Evolutionary conservation across 1,140 invertebrate genomes (phyloP), one percentile per base, ranked within the genome.

Genomic region (Pachyrhynchus sulphureomaculatus): DNA sequence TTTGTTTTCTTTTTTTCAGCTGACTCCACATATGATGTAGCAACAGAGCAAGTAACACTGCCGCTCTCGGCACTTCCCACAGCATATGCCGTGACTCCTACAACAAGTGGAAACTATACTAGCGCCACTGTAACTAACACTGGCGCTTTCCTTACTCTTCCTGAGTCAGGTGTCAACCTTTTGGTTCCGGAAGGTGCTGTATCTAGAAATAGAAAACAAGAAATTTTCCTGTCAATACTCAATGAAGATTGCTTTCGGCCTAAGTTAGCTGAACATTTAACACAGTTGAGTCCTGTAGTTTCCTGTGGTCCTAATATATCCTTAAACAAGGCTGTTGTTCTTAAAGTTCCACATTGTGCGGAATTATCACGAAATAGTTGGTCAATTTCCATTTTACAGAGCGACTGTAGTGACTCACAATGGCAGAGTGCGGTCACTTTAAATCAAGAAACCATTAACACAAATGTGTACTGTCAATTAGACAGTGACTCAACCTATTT

Each of bases 401-500:
- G 88, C 70, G 86, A 90, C 47, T 83, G 83, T 48, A 79, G 83
- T 59, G 82, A 81, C 64, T 82, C 83, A 0, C 82, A 85, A 49
- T 90, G 88, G 84, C 84, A 90, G 76, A 89, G 88, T 73, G 83
- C 95, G 0, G 86, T 95, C 8, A 93, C 92, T 8, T 81, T 97
- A 13, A 94, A 94, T 1, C 91, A 95, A 77, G 95, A 98, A 78
- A 96, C 93, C 4, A 94, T 97, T 66, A 95, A 97, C 76, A 96
- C 94, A 0, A 90, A 92, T 6, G 86, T 96, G 33, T 98, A 95
- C 75, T 90, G 91, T 21, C 95, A 98, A 76, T 79, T 98, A 39
- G 95, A 98, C 75, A 83, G 85, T 48, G 87, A 88, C 63, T 88
- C 90, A 78, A 91, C 91, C 58, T 96, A 90, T 78, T 83, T 97